Evolutionary conservation across 2,888 invertebrate species (phyloP), one percentile per base, ranked within the genome.

Genomic region (Athalia cordata): DNA sequence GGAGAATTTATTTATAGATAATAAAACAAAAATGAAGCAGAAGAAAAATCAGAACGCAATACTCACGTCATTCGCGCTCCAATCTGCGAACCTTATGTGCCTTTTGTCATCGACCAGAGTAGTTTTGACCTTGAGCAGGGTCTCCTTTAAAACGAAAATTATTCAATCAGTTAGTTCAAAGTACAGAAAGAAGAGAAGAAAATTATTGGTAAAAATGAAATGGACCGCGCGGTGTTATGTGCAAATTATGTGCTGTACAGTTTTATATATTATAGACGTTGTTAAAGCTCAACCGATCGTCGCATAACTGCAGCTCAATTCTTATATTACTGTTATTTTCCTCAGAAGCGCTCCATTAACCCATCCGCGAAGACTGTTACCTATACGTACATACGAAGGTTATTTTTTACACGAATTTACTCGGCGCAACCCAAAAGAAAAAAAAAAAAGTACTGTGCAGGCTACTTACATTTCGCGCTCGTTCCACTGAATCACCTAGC

Each of bases 31-130:
- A 62, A 62, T 3, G 13, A 29, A 13, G 2, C 5, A 65, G 9
- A 77, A 68, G 77, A 72, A 62, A 49, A 82, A 92, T 29, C 2
- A 2, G 29, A 29, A 29, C 29, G 29, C 29, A 29, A 29, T 29
- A 29, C 93, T 93, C 92, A 98, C 98, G 90, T 99, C 99, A 89
- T 95, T 96, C 0, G 93, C 94, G 91, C 95, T 97, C 98, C 98
- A 99, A 84, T 96, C 96, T 13, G 95, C 95, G 90, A 98, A 98
- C 79, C 99, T 93, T 84, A 99, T 94, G 89, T 98, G 98, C 90
- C 96, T 96, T 90, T 98, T 97, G 84, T 98, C 97, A 70, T 97
- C 97, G 7, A 95, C 92, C 83, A 99, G 91, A 81, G 96, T 92
- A 11, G 93, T 91, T 90, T 97, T 97, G 78, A 99, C 94, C 91